A percentile compares a stretch with the other conserved stretches of the same genome.
Evolutionary conservation across 92 coral and sea anemone genomes (phyloP).

Genomic region (Phenganax marumi): DNA sequence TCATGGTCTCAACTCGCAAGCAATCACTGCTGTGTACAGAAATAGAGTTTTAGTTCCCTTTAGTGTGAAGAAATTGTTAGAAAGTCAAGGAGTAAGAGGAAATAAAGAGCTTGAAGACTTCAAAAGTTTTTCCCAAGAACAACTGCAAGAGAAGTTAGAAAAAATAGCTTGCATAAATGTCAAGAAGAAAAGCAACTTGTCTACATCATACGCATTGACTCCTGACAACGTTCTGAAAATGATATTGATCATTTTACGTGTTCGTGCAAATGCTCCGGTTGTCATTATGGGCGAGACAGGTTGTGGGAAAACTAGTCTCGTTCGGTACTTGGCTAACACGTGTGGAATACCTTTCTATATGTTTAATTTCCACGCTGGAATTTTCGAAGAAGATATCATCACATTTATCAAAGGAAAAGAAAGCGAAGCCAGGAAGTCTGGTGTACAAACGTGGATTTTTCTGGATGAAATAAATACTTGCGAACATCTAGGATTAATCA

Average conservation of each 20-base stretch:
- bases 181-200: slow-evolving; percentile 33
- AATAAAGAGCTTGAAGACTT: slow-evolving; percentile 69
- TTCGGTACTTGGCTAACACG: slow-evolving; percentile 80
- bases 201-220: slow-evolving; percentile 75
- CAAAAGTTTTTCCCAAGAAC: slow-evolving; percentile 63
- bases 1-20: slow-evolving; percentile 66
- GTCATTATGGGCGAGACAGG: slow-evolving; percentile 99
- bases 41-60: slow-evolving; percentile 64
- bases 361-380: slow-evolving; percentile 91
- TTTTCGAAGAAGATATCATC: slow-evolving; percentile 63
- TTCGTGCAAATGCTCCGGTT: slow-evolving; percentile 80
- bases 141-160: slow-evolving; percentile 75
- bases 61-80: slow-evolving; percentile 65
- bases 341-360: slow-evolving; percentile 68
- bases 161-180: slow-evolving; percentile 67
- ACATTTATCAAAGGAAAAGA: slow-evolving; percentile 56
- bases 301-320: slow-evolving; percentile 95
- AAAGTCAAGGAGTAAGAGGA: slow-evolving; percentile 66
- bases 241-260: slow-evolving; percentile 86
- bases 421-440: slow-evolving; percentile 50
- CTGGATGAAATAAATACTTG: slow-evolving; percentile 96
- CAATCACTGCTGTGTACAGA: slow-evolving; percentile 82
- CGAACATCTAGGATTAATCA: slow-evolving; percentile 85
- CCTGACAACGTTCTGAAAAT: slow-evolving; percentile 92
- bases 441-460: slow-evolving; percentile 71